These are phyloP conservation scores for Sebastes itinus DNA, from an alignment of 2,797 vertebrate genomes.

Conservation along the genomic window DNA sequence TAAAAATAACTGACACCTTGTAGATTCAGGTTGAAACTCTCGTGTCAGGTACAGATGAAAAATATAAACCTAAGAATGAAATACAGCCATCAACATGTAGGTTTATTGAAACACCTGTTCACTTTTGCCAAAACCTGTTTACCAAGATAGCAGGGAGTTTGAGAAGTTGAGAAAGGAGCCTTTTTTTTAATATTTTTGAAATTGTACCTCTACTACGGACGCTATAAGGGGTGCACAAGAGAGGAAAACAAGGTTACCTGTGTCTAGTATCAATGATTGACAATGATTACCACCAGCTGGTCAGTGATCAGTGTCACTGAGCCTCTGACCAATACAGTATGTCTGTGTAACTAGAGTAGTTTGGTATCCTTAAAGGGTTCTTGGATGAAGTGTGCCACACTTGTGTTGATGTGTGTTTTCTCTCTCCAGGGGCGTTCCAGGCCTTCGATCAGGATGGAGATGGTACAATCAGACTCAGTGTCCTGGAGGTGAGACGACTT, in stretches of 20 bases:
- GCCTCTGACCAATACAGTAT: neutral
- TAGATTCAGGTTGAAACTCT: neutral
- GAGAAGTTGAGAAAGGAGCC: neutral
- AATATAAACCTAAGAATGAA: neutral
- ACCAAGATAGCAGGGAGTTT: neutral
- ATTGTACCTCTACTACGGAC: neutral
- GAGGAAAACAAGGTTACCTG: neutral
- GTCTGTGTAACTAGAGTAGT: neutral
- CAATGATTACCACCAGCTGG: neutral
- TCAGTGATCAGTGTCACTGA: neutral
- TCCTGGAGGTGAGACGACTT: slow-evolving; percentile 82
- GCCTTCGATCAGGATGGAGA: slow-evolving; percentile 97
- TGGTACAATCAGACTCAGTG: slow-evolving; percentile 94
- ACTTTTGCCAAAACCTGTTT: neutral
- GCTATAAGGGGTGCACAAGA: neutral
- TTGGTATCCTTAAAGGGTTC: neutral
- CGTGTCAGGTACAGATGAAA: neutral
- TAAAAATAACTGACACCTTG: neutral
- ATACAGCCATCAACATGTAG: neutral
- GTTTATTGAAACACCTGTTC: neutral
- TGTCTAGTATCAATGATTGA: neutral
- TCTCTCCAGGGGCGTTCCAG: slow-evolving; percentile 91
- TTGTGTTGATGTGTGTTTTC: slow-evolving; percentile 4
- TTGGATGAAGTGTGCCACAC: neutral
- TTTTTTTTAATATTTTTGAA: neutral